phyloP scores from a whole-genome alignment of 1,140 invertebrate species.

The Brachionus manjavacas region DNA sequence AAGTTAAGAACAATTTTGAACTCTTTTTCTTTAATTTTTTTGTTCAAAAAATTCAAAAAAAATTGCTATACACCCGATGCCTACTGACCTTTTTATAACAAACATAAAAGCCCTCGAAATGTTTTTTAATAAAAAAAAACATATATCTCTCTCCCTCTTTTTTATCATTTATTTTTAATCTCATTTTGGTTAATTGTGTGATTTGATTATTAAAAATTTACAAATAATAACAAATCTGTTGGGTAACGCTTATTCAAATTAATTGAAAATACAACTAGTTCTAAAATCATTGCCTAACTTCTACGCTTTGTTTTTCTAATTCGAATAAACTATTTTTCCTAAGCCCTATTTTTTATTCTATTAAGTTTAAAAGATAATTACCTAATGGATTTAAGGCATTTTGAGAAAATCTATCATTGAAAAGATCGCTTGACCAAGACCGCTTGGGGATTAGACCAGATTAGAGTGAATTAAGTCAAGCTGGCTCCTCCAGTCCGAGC shows the following conservation, averaged over 20 bases:
- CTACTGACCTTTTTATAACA: background rate
- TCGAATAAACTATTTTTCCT: background rate
- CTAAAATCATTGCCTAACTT: conserved; percentile 10
- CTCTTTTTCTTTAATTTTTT: too few relatives aligned
- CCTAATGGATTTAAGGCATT: conserved; percentile 25
- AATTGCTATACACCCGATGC: background rate
- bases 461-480: background rate
- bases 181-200: background rate
- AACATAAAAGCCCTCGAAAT: background rate
- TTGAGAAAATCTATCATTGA: conserved; percentile 15
- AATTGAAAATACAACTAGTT: background rate
- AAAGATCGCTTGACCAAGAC: background rate
- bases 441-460: background rate
- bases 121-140: background rate
- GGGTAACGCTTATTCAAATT: background rate
- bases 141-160: background rate
- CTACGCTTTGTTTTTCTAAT: background rate
- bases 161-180: background rate
- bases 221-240: background rate
- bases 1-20: too few relatives aligned
- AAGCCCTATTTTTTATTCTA: background rate
- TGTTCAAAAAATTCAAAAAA: background rate
- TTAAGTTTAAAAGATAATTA: conserved; percentile 9
- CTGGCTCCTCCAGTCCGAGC: background rate
- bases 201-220: background rate